These are phyloP conservation scores for Lethenteron camtschaticum DNA, from an alignment of 2,113 vertebrate species.

Conservation along the genomic window DNA sequence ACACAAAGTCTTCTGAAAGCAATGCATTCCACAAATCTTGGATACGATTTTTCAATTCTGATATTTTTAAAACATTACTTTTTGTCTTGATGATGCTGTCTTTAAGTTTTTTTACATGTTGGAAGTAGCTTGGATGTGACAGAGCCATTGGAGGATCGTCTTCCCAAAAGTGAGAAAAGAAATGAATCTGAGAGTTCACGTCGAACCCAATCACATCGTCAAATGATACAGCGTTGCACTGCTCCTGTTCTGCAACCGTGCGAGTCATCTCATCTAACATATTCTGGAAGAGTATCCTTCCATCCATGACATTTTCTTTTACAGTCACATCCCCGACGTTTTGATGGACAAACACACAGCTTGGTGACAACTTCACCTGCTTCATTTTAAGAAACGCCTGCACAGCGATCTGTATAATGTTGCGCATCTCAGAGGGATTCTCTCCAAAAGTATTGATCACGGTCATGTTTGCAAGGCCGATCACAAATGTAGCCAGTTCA, in stretches of 20 bases:
- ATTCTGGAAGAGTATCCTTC: slow-evolving; percentile 15
- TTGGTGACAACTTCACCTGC: slow-evolving; percentile 14
- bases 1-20: slow-evolving; percentile 23
- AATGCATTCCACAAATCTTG: slow-evolving; percentile 20
- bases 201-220: slow-evolving; percentile 15
- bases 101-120: slow-evolving; percentile 14
- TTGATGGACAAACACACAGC: slow-evolving; percentile 22
- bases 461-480: slow-evolving; percentile 22
- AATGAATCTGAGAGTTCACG: slow-evolving; percentile 15
- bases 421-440: slow-evolving; percentile 19
- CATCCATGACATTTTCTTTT: slow-evolving; percentile 22
- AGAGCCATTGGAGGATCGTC: slow-evolving; percentile 17
- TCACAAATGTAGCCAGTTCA: slow-evolving; percentile 26
- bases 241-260: slow-evolving; percentile 20
- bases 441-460: slow-evolving; percentile 27
- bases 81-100: slow-evolving; percentile 7
- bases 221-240: slow-evolving; percentile 15
- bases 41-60: slow-evolving; percentile 13
- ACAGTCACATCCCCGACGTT: slow-evolving; percentile 21
- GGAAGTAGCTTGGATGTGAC: slow-evolving; percentile 14
- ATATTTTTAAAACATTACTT: slow-evolving; percentile 11
- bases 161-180: slow-evolving; percentile 14
- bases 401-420: slow-evolving; percentile 18
- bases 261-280: slow-evolving; percentile 23
- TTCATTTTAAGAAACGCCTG: slow-evolving; percentile 31